Conservation (phyloP, 2,797 vertebrate species). For the Neostethus bicornis region DNA sequence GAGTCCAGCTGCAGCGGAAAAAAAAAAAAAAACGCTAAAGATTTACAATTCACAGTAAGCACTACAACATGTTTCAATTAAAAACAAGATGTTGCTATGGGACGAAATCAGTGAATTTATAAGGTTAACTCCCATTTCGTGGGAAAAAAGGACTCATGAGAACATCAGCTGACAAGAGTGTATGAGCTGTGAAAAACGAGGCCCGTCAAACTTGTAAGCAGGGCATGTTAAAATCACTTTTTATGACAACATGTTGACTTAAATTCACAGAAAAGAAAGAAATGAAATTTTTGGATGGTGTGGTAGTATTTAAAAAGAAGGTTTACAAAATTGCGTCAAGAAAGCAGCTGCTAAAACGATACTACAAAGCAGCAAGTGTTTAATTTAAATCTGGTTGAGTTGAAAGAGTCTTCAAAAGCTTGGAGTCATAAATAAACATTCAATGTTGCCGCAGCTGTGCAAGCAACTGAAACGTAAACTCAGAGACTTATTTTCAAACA, state of each 20-base stretch:
- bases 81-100: slow-evolving; percentile 19
- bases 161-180: background rate
- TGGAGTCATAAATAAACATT: no score
- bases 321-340: no score
- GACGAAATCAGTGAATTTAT: background rate
- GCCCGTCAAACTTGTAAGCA: background rate
- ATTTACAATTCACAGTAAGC: slow-evolving; percentile 24
- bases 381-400: no score
- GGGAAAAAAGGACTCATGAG: slow-evolving; percentile 9
- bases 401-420: no score
- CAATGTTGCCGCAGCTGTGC: no score
- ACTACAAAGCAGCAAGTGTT: no score
- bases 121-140: slow-evolving; percentile 41
- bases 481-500: no score
- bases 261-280: no score
- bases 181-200: background rate
- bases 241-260: background rate
- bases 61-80: slow-evolving; percentile 28
- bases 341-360: no score
- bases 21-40: slow-evolving; percentile 7
- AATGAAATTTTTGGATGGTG: no score
- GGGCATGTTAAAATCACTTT: background rate
- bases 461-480: no score
- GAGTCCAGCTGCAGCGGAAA: slow-evolving; percentile 51
- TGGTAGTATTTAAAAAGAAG: no score